These are phyloP conservation scores for Pseudochirops corinnae DNA, from an alignment of 2,797 vertebrate species.

Conservation along the genomic window DNA sequence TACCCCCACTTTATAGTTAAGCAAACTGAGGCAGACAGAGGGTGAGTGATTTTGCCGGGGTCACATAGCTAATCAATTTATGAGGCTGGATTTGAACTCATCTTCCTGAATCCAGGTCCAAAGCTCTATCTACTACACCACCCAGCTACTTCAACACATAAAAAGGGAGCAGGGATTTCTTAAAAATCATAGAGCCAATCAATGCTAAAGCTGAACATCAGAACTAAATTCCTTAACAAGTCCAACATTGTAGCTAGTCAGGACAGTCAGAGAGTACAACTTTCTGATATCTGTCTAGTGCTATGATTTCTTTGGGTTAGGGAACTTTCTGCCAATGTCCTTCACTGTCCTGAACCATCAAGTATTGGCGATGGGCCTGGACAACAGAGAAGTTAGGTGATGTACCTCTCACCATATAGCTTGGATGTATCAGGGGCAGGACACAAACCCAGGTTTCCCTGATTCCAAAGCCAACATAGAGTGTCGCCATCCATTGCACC, in stretches of 20 bases:
- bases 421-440: background rate
- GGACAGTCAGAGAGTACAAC: background rate
- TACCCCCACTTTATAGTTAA: background rate
- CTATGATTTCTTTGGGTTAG: background rate
- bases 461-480: background rate
- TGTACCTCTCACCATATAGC: background rate
- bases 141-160: background rate
- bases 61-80: background rate
- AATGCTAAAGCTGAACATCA: constrained; percentile 1
- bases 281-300: background rate
- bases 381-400: background rate
- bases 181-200: background rate
- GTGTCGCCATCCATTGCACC: background rate
- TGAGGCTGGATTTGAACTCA: background rate
- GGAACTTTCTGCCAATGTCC: background rate
- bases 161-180: constrained; percentile 15
- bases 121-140: constrained; percentile 2
- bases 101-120: background rate
- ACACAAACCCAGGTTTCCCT: background rate
- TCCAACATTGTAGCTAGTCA: background rate
- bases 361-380: background rate
- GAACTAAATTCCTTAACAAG: background rate
- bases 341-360: background rate
- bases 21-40: background rate
- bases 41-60: background rate